phyloP scores from a whole-genome alignment of 2,888 invertebrate genomes.

The Nemotelus pantherinus region DNA sequence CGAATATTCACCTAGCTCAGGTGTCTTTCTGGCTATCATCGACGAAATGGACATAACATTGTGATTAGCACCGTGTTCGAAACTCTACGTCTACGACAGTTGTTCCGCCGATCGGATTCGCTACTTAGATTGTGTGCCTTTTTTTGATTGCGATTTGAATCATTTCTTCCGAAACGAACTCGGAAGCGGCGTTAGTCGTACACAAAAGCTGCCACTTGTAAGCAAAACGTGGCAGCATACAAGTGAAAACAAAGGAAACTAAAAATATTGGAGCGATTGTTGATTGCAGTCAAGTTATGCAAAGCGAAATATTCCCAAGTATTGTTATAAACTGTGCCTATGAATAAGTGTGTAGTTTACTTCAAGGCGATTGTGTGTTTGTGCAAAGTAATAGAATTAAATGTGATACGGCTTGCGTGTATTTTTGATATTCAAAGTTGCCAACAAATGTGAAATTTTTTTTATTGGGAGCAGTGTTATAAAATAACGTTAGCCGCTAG shows the following conservation, averaged over 20 bases:
- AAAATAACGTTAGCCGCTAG: not conserved
- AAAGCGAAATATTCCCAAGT: not conserved
- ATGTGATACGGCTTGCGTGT: not conserved
- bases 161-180: slow-evolving; percentile 11
- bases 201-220: not conserved
- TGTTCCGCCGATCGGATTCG: not conserved
- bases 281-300: slow-evolving; percentile 2
- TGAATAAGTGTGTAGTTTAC: not conserved
- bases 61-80: no score
- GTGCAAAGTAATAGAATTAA: slow-evolving; percentile 11
- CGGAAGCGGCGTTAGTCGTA: slow-evolving; percentile 11
- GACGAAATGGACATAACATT: no score
- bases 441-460: no score
- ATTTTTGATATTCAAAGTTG: no score
- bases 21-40: no score
- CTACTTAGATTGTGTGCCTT: not conserved
- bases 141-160: not conserved
- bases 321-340: no score
- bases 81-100: no score
- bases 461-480: no score
- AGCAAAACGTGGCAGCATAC: slow-evolving; percentile 21
- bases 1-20: no score
- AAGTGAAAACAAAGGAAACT: slow-evolving; percentile 25
- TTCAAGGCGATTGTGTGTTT: slow-evolving; percentile 4
- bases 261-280: slow-evolving; percentile 14